Base-by-base conservation (phyloP, 2,888 invertebrate species). In the Dasypolia templi region DNA sequence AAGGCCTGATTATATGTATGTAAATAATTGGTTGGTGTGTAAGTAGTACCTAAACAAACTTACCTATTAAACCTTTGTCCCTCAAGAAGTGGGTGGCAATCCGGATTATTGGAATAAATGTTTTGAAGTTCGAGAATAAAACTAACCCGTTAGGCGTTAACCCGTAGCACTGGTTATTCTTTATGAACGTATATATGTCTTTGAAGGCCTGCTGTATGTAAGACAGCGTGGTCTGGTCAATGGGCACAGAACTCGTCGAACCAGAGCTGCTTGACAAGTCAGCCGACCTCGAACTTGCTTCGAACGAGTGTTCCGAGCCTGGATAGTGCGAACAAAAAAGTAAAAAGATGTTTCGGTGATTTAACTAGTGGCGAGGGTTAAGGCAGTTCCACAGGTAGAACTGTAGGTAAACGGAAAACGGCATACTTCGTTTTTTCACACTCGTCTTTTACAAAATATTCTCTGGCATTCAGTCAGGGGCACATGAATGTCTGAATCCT, bases 131-230 rank as follows among this genome's bases (percentile, higher is more conserved):
- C 6, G 35, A 35, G 35, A 51, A 19, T 17, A 35, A 64, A 53
- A 65, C 73, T 77, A 49, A 81, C 82, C 82, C 77, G 26, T 61
- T 46, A 58, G 51, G 29, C 49, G 77, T 92, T 87, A 66, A 95
- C 94, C 96, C 96, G 65, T 93, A 88, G 75, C 96, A 96, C 86
- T 96, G 96, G 83, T 96, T 96, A 85, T 95, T 93, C 89, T 95
- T 95, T 69, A 96, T 96, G 79, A 94, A 96, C 22, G 92, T 89
- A 85, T 96, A 96, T 55, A 96, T 96, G 74, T 96, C 96, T 72
- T 92, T 93, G 89, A 96, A 96, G 0, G 96, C 96, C 72, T 95
- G 95, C 81, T 96, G 96, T 80, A 96, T 95, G 86, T 96, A 96
- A 0, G 95, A 92, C 39, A 96, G 90, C 7, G 96, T 96, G 85